Conservation (phyloP, 2,113 vertebrate species). For the Pollachius pollachius region DNA sequence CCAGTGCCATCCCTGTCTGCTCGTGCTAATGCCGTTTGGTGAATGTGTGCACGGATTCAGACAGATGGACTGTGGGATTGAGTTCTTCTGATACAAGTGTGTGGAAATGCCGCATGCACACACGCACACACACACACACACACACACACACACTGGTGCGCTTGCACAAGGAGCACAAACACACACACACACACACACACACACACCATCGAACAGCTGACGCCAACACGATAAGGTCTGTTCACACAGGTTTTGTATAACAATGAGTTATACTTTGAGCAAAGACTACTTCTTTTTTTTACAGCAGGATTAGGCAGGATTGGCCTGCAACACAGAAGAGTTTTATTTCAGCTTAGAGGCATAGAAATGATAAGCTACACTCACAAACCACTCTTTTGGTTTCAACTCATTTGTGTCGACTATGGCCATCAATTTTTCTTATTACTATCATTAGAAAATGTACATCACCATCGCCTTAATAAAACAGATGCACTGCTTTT, state of each 20-base stretch:
- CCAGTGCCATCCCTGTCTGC: neutral
- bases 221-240: constrained; percentile 32
- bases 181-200: constrained; percentile 23
- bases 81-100: constrained; percentile 34
- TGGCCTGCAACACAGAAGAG: no score
- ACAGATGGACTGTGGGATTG: constrained; percentile 50
- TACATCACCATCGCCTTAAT: no score
- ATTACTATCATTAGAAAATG: no score
- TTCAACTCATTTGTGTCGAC: no score
- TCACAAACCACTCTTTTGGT: no score
- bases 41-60: neutral
- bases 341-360: no score
- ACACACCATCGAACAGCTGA: constrained; percentile 46
- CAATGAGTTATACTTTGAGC: constrained; percentile 5
- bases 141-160: constrained; percentile 13
- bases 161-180: constrained; percentile 45
- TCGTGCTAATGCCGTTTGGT: neutral
- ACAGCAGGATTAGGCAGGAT: no score
- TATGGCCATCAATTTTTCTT: no score
- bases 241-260: constrained; percentile 33
- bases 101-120: constrained; percentile 9
- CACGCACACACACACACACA: constrained; percentile 22
- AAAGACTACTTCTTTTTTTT: no score
- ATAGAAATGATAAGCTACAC: no score
- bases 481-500: no score